Evolutionary conservation across 1,140 invertebrate species (phyloP).

Genomic region (Homarus americanus): DNA sequence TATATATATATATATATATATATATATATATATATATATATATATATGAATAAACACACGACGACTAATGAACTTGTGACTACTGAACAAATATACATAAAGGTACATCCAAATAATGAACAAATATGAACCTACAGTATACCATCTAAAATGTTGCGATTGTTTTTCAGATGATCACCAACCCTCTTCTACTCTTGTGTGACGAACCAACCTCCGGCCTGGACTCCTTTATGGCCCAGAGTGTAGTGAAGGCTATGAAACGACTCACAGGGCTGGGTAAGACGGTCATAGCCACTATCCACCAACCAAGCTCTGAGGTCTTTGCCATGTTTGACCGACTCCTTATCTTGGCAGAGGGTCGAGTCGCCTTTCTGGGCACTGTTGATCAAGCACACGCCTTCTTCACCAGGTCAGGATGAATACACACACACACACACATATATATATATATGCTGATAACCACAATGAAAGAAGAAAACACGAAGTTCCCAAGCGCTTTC

Average conservation of each 20-base stretch:
- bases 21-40: no score
- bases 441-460: no score
- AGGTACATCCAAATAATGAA: no score
- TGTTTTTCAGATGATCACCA: constrained; percentile 87
- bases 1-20: no score
- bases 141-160: neutral
- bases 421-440: no score
- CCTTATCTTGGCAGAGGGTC: constrained; percentile 93
- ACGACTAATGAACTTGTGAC: neutral
- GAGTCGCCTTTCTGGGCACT: constrained; percentile 92
- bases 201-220: constrained; percentile 97
- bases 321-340: constrained; percentile 95
- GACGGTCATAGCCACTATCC: constrained; percentile 96
- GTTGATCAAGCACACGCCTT: constrained; percentile 87
- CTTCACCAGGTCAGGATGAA: constrained; percentile 83
- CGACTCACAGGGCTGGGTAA: constrained; percentile 82
- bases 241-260: constrained; percentile 90
- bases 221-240: constrained; percentile 94
- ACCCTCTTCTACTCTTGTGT: constrained; percentile 96
- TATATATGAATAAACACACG: no score
- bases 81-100: no score
- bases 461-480: no score
- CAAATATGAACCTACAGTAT: no score
- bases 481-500: no score
- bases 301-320: constrained; percentile 93